phyloP scores from a whole-genome alignment of 1,140 invertebrate genomes.

The Parapsyche elsis region DNA sequence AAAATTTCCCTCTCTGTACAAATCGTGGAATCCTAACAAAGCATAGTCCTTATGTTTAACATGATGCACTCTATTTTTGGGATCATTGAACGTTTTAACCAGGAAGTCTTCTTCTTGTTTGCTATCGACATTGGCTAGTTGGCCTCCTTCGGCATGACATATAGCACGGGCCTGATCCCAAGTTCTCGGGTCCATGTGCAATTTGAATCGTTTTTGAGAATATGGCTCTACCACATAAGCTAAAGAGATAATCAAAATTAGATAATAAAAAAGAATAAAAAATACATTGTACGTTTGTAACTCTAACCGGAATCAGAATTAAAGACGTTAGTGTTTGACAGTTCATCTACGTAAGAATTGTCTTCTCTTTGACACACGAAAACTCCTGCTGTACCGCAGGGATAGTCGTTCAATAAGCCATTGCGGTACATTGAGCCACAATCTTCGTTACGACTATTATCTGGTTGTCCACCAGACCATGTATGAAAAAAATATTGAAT shows the following conservation, averaged over 20 bases:
- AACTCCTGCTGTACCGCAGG: not conserved
- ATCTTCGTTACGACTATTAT: conserved; percentile 58
- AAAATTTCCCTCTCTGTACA: not conserved
- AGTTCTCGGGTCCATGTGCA: conserved; percentile 4
- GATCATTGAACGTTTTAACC: conserved; percentile 19
- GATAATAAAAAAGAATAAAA: not conserved
- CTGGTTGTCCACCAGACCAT: conserved; percentile 57
- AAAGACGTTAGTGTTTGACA: not conserved
- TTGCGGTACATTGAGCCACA: conserved; percentile 58
- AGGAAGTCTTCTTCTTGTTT: conserved; percentile 37
- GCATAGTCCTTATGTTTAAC: not conserved
- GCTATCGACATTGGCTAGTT: conserved; percentile 47
- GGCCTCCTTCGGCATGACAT: conserved; percentile 48
- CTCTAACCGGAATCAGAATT: not conserved
- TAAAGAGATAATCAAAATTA: not conserved
- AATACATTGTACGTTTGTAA: conserved; percentile 3
- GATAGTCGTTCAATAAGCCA: conserved; percentile 56
- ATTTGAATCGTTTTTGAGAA: conserved; percentile 24
- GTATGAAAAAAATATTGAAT: conserved; percentile 52
- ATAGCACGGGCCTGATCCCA: conserved; percentile 38
- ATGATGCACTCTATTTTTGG: conserved; percentile 1
- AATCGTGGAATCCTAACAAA: conserved; percentile 21
- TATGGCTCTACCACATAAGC: conserved; percentile 4
- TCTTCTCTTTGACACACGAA: conserved; percentile 23
- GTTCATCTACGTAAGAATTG: not conserved